A percentile compares a stretch with the other conserved stretches of the same genome.
These are phyloP conservation scores for Dissostichus mawsoni DNA, from an alignment of 2,113 vertebrate genomes.

Conservation along the genomic window DNA sequence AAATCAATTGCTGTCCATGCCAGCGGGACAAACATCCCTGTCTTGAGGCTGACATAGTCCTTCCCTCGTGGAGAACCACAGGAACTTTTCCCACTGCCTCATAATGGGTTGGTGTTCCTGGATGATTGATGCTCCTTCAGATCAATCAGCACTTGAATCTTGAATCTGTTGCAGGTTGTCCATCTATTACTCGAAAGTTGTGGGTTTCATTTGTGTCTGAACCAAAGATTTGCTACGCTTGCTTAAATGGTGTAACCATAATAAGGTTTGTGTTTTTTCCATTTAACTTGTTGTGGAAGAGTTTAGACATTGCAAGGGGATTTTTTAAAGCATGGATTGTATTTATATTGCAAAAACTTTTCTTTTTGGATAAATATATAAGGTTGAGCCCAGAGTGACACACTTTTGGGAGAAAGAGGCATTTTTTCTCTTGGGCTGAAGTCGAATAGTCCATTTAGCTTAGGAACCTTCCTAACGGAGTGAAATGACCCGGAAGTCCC, in stretches of 20 bases:
- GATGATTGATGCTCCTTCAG: background rate
- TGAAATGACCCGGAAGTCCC: too few relatives aligned
- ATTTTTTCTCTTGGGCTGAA: too few relatives aligned
- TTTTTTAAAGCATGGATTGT: too few relatives aligned
- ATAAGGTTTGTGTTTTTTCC: conserved; percentile 23
- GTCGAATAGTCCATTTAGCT: too few relatives aligned
- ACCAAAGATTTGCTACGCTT: conserved; percentile 17
- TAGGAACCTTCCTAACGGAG: too few relatives aligned
- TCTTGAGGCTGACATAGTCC: conserved; percentile 20
- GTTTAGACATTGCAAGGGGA: too few relatives aligned
- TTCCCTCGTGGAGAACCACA: conserved; percentile 16
- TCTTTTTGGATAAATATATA: too few relatives aligned
- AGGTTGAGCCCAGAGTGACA: conserved; percentile 8
- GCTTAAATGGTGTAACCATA: background rate
- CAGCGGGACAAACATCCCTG: conserved; percentile 18
- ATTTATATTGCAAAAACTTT: too few relatives aligned
- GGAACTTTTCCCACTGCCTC: conserved; percentile 32
- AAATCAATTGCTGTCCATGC: conserved; percentile 48
- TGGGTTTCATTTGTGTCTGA: conserved; percentile 14
- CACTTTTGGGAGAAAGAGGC: conserved; percentile 1
- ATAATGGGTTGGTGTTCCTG: conserved; percentile 10
- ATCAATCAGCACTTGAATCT: background rate
- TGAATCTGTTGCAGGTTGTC: background rate
- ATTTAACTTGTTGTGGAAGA: background rate
- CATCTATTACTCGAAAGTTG: background rate